Conservation (phyloP, 2,797 vertebrate species). For the Clarias laeviceps region DNA sequence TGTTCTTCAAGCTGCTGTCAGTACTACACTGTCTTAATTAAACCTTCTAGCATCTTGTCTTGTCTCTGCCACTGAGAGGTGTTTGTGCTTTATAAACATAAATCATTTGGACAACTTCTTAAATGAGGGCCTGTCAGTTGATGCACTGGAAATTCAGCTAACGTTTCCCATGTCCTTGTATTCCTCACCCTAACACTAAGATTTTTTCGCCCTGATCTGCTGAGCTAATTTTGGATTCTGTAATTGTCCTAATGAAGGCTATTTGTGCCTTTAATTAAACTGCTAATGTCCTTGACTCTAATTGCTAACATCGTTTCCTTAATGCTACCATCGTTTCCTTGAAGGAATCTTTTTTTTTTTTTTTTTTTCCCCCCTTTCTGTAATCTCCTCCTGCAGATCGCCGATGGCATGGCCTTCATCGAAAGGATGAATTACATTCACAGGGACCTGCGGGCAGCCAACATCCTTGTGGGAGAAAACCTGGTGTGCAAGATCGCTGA, state of each 20-base stretch:
- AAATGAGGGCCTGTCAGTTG: background rate
- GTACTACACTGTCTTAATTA: constrained; percentile 19
- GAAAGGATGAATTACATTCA: constrained; percentile 99
- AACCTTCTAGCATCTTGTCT: constrained; percentile 17
- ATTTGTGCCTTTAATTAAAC: constrained; percentile 4
- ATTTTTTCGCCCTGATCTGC: background rate
- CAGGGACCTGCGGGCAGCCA: constrained; percentile 95
- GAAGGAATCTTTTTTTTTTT: background rate
- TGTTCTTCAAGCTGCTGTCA: constrained; percentile 26
- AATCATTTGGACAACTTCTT: constrained; percentile 13
- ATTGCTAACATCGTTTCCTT: background rate
- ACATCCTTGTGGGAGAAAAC: constrained; percentile 97
- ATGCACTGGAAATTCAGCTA: background rate
- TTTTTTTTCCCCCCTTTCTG: background rate
- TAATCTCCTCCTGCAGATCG: constrained; percentile 75
- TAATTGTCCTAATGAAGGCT: background rate
- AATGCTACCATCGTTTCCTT: background rate
- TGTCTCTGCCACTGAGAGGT: background rate
- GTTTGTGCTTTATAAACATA: constrained; percentile 17
- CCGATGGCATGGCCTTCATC: constrained; percentile 98
- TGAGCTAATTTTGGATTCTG: background rate
- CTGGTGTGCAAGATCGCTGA: constrained; percentile 98
- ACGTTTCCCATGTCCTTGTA: background rate
- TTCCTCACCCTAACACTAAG: background rate
- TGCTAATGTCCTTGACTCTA: background rate